phyloP scores from a whole-genome alignment of 2,113 vertebrate genomes.

The Aphyosemion australe region DNA sequence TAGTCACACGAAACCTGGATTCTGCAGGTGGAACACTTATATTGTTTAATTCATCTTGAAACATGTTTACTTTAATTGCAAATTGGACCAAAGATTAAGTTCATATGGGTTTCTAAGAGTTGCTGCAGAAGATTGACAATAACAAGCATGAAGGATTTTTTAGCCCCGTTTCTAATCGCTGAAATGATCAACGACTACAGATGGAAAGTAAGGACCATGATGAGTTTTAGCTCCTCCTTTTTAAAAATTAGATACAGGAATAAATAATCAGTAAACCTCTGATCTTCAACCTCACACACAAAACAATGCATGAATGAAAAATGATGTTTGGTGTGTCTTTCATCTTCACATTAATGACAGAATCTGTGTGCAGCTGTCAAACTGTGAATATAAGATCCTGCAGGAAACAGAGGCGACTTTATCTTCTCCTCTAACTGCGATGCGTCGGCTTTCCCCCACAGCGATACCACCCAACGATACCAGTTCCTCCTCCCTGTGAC shows the following conservation, averaged over 20 bases:
- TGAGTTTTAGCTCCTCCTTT: neutral
- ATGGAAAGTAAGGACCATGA: no score
- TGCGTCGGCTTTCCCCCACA: slow-evolving; percentile 54
- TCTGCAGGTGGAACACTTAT: no score
- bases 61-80: no score
- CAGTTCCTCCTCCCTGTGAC: slow-evolving; percentile 25
- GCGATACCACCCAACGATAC: slow-evolving; percentile 52
- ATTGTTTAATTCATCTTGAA: neutral
- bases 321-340: slow-evolving; percentile 37
- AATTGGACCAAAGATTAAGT: no score
- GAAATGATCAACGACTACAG: neutral
- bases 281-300: slow-evolving; percentile 9
- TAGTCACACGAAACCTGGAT: no score
- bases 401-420: slow-evolving; percentile 40
- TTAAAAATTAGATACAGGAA: neutral
- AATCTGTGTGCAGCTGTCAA: slow-evolving; percentile 37
- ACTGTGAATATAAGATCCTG: slow-evolving; percentile 40
- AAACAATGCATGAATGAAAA: slow-evolving; percentile 6
- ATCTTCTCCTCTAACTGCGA: slow-evolving; percentile 56
- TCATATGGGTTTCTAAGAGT: no score
- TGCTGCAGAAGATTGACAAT: neutral
- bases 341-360: slow-evolving; percentile 30
- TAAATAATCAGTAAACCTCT: slow-evolving; percentile 20
- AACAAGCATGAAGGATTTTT: neutral
- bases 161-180: neutral